These are phyloP conservation scores for Myotis planiceps DNA, from an alignment of 2,797 vertebrate species.

Conservation along the genomic window DNA sequence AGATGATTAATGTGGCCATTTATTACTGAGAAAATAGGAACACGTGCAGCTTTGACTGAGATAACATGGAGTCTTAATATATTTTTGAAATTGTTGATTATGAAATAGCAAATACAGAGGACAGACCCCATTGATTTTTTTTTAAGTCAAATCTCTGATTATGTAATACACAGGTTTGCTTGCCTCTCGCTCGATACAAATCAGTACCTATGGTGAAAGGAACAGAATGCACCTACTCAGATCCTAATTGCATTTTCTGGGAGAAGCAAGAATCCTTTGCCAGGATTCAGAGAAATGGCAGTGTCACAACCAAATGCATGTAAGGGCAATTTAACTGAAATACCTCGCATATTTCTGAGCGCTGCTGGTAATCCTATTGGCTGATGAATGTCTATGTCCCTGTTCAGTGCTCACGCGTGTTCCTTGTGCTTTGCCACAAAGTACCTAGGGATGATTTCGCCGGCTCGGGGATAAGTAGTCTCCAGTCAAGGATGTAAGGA, in stretches of 20 bases:
- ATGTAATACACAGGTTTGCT: neutral
- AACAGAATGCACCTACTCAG: neutral
- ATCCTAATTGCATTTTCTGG: neutral
- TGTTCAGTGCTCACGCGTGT: neutral
- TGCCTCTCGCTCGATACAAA: neutral
- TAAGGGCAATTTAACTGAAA: neutral
- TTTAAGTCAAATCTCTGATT: neutral
- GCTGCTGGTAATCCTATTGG: neutral
- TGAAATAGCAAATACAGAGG: neutral
- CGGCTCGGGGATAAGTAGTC: neutral
- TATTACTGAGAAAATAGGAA: constrained; percentile 20
- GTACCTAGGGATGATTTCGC: neutral
- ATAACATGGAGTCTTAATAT: neutral
- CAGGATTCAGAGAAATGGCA: neutral
- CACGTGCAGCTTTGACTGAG: neutral
- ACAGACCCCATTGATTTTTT: neutral
- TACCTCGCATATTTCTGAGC: neutral
- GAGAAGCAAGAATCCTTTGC: neutral
- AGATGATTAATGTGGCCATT: neutral
- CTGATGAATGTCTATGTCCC: neutral
- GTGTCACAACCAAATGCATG: neutral
- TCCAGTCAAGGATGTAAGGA: neutral
- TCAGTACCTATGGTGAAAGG: neutral
- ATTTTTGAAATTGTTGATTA: neutral
- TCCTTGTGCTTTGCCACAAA: neutral